These are phyloP conservation scores for Vicugna pacos DNA, from an alignment of 2,113 vertebrate species.

Conservation along the genomic window DNA sequence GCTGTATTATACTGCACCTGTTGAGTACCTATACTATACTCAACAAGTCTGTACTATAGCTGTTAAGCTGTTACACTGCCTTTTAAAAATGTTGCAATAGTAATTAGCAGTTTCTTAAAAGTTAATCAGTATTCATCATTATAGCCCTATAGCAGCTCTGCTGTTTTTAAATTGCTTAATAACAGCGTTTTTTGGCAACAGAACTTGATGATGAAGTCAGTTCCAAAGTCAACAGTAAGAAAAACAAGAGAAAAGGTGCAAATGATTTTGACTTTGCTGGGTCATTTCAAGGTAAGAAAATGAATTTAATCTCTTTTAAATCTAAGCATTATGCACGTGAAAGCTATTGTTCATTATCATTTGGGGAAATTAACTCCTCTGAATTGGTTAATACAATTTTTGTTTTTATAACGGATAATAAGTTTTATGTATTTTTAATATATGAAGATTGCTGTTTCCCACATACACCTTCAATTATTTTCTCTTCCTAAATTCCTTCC, in stretches of 20 bases:
- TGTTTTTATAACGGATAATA: not conserved
- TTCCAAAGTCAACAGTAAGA: conserved; percentile 78
- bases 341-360: not conserved
- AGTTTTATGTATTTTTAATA: not conserved
- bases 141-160: not conserved
- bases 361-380: not conserved
- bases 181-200: conserved; percentile 20
- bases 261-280: conserved; percentile 85
- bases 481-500: not conserved
- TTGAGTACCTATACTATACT: too few species aligned
- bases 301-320: not conserved
- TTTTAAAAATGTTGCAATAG: not conserved
- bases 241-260: conserved; percentile 87
- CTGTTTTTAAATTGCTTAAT: conserved; percentile 48
- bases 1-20: too few species aligned
- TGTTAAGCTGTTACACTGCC: not conserved
- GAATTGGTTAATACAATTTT: not conserved
- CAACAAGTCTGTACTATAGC: not conserved
- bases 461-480: not conserved
- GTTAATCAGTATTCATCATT: not conserved
- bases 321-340: not conserved
- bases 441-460: conserved; percentile 1
- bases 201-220: conserved; percentile 67
- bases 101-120: not conserved
- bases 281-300: conserved; percentile 85